Evolutionary conservation across 35 echinoderm and acorn worm species (phyloP).

Genomic region (Lytechinus variegatus): DNA sequence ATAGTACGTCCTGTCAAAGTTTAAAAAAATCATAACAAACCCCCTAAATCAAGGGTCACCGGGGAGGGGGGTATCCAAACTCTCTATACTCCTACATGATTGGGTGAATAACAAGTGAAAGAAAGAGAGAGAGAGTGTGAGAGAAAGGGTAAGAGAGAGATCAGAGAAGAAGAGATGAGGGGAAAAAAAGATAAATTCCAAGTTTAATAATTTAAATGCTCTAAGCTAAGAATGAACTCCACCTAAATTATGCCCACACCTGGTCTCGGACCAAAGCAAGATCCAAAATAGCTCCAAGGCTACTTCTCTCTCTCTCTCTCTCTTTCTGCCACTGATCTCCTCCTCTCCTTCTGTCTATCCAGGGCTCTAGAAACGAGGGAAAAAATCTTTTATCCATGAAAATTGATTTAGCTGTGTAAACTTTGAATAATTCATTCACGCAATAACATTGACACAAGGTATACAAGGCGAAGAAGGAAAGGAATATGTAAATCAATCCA

Average conservation of each 20-base stretch:
- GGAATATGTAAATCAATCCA: slow-evolving; percentile 1
- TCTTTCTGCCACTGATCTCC: too few species aligned
- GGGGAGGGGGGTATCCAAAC: neutral
- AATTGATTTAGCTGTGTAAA: slow-evolving; percentile 20
- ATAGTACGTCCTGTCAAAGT: neutral
- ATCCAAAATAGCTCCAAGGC: neutral
- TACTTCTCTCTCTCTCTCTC: neutral
- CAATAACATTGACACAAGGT: slow-evolving; percentile 11
- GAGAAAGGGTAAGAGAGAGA: neutral
- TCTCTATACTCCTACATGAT: neutral
- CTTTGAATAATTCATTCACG: slow-evolving; percentile 14
- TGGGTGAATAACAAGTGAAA: neutral
- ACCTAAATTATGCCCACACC: neutral
- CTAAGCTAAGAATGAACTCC: neutral
- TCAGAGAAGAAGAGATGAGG: neutral
- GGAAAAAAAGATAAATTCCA: neutral
- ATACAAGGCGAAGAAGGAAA: neutral
- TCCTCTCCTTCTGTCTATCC: neutral
- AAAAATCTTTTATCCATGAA: slow-evolving; percentile 6
- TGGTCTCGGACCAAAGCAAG: neutral
- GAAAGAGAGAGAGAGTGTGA: neutral
- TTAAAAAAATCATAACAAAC: neutral
- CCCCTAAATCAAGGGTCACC: neutral
- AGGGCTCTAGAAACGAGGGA: neutral
- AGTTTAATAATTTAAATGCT: neutral